A percentile compares a stretch with the other conserved stretches of the same genome.
Conservation (phyloP, 1,140 invertebrate species). For the Achatina immaculata region DNA sequence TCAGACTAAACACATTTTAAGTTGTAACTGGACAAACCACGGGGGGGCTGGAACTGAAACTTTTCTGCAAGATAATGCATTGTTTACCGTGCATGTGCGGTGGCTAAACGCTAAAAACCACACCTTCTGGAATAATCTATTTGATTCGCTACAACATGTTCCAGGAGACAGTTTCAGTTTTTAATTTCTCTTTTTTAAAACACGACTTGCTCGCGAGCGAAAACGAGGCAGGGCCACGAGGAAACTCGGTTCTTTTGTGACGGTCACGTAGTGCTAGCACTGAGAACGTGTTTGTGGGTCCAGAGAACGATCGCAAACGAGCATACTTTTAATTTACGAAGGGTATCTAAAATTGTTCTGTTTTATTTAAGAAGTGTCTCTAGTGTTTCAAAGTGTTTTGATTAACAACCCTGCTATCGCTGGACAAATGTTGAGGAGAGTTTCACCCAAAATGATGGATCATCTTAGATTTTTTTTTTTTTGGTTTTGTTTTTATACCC, state of each 20-base stretch:
- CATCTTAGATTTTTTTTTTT: too few species aligned
- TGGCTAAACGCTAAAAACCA: neutral
- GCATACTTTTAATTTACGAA: neutral
- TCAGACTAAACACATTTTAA: neutral
- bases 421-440: too few species aligned
- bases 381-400: neutral
- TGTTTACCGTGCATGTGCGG: neutral
- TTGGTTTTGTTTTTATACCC: too few species aligned
- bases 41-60: neutral
- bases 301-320: neutral
- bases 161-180: neutral
- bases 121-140: slow-evolving; percentile 1
- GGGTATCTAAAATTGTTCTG: neutral
- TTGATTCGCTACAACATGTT: slow-evolving; percentile 9
- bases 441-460: too few species aligned
- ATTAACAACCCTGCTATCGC: too few species aligned
- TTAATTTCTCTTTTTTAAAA: too few species aligned
- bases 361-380: neutral
- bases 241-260: neutral
- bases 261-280: neutral
- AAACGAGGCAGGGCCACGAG: too few species aligned
- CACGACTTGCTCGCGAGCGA: neutral
- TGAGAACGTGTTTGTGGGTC: neutral
- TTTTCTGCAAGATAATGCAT: neutral
- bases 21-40: neutral